Conservation (phyloP, 2,113 vertebrate genomes). For the Protobothrops flavoviridis region DNA sequence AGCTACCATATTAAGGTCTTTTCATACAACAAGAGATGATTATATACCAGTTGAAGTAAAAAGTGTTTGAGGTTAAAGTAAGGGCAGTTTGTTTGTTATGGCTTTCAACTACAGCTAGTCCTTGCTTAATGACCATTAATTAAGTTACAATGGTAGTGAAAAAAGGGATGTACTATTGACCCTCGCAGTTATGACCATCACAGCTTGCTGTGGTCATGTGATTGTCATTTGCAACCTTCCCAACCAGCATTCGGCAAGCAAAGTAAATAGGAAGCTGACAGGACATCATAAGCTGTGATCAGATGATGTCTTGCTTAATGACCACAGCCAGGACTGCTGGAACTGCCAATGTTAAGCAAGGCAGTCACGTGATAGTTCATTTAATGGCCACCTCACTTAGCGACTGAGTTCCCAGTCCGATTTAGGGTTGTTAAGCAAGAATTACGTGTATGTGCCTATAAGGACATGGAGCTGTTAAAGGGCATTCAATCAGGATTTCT, state of each 20-base stretch:
- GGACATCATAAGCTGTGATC: neutral
- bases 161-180: neutral
- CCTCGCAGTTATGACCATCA: neutral
- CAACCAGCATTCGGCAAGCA: neutral
- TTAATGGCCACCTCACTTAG: neutral
- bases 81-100: neutral
- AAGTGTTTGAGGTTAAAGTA: neutral
- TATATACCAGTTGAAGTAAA: neutral
- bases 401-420: neutral
- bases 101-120: neutral
- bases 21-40: neutral
- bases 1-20: neutral
- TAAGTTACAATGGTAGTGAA: neutral
- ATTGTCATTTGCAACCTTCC: neutral
- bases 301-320: neutral
- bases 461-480: neutral
- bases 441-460: neutral
- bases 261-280: neutral
- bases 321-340: neutral
- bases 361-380: neutral
- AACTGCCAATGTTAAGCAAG: neutral
- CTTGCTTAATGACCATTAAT: neutral
- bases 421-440: neutral
- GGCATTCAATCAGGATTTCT: neutral
- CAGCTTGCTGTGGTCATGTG: neutral